Evolutionary conservation across 2,113 vertebrate species (phyloP), one percentile per base, ranked within the genome.

Genomic region (Rhinopomastus cyanomelas): DNA sequence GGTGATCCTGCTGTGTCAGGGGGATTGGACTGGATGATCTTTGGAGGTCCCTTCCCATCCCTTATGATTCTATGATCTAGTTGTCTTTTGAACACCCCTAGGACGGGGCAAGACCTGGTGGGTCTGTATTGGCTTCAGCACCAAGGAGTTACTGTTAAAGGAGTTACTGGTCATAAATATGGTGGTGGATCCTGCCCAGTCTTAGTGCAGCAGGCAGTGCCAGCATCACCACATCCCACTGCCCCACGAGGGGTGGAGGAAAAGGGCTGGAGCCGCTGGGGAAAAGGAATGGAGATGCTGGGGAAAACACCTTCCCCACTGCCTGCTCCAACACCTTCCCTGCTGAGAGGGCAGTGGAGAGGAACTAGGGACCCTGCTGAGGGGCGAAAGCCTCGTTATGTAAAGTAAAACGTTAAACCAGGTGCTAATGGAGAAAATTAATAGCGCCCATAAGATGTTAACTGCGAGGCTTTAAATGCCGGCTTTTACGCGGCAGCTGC

Each of bases 401-500:
- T 64, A 78, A 88, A 93, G 85, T 80, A 73, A 94, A 92, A 88
- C 25, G 12, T 90, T 80, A 25, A 83, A 80, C 60, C 13, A 29
- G 57, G 65, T 8, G 56, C 80, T 93, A 89, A 91, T 60, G 53
- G 81, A 69, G 71, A 88, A 78, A 85, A 93, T 88, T 86, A 90
- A 88, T 95, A 94, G 90, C 82, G 73, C 85, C 86, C 85, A 81
- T 73, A 86, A 90, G 94, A 91, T 7, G 7, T 44, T 91, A 56
- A 88, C n/a, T n/a, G n/a, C n/a, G n/a, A n/a, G n/a, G n/a, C n/a
- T 91, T 95, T 87, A 92, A 94, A 87, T 85, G 62, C 72, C 85
- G 73, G 77, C 86, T 85, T 81, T 88, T 69, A 67, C 66, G 61
- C 93, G 91, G 69, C 96, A 97, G 92, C 94, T 96, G 95, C 85